phyloP scores from a whole-genome alignment of 2,797 vertebrate species.

The Gadopsis bispinosus region DNA sequence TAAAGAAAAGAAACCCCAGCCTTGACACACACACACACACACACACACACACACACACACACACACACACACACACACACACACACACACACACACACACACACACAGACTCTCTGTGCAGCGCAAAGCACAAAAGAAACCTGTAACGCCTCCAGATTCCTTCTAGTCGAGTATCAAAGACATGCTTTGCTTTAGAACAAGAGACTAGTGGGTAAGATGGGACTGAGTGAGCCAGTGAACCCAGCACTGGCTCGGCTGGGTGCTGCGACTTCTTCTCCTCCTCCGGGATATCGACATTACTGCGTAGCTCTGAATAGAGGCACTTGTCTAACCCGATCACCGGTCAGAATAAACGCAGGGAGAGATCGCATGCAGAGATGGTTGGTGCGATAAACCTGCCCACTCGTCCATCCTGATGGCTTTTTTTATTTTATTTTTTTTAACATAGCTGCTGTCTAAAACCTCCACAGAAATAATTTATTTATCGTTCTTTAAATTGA shows the following conservation, averaged over 20 bases:
- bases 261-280: constrained; percentile 83
- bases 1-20: constrained; percentile 81
- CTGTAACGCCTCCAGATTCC: constrained; percentile 88
- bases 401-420: constrained; percentile 20
- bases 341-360: constrained; percentile 57
- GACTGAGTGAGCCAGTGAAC: constrained; percentile 78
- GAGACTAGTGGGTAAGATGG: constrained; percentile 82
- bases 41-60: constrained; percentile 63
- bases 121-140: constrained; percentile 85
- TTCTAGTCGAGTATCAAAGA: constrained; percentile 87
- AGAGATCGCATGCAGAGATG: constrained; percentile 54
- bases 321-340: constrained; percentile 80
- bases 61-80: constrained; percentile 78
- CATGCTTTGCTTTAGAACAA: constrained; percentile 85
- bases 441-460: background rate
- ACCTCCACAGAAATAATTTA: background rate
- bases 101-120: constrained; percentile 75
- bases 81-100: constrained; percentile 62
- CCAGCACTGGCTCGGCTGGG: constrained; percentile 77
- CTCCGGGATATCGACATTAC: constrained; percentile 77
- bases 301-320: constrained; percentile 70
- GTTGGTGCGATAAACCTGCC: constrained; percentile 36
- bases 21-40: constrained; percentile 78
- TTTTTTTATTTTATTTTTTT: background rate
- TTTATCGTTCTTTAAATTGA: background rate